Base-by-base conservation (phyloP, 2,888 invertebrate genomes). In the Brenthis ino region DNA sequence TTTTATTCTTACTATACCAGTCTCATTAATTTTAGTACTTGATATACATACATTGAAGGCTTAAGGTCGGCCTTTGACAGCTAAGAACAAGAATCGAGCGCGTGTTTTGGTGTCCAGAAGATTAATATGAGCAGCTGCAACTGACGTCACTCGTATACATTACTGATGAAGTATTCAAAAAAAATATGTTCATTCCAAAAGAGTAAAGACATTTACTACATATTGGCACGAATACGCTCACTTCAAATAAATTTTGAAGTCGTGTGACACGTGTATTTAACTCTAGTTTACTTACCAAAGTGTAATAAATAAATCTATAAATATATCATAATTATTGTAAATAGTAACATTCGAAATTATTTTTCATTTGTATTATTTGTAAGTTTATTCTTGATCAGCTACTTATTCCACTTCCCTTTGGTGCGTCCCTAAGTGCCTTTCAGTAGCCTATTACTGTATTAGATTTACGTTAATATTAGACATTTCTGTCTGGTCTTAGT, bases 61-160 rank as follows among this genome's bases (percentile, higher is more conserved):
- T 61, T 67, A 67, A 67, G 67, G 61, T 67, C 67, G 61, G 48
- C 48, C 65, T 61, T 61, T 56, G 61, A 68, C 68, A 68, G 71
- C 65, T 53, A 57, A 56, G 61, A 67, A 71, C 71, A 65, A 63
- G 70, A 54, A 63, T 68, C 57, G 71, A 68, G 60, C 37, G 72
- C 65, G 57, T 68, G 74, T 72, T 74, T 67, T 71, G 74, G 68
- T 57, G 74, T 67, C 65, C 61, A 61, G 50, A 50, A 61, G 61
- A 67, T 56, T 61, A 61, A 56, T 67, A 65, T 61, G 53, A 33
- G 72, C 75, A 76, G 73, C 76, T 75, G 75, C 70, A 50, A 57
- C 20, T 72, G 73, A 72, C 74, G 74, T 74, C 74, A 72, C 66
- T 54, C 14, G 66, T 12, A 67, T 65, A 51, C 47, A 64, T 65